Evolutionary conservation across 35 echinoderm and acorn worm species (phyloP).

Genomic region (Patiria miniata): DNA sequence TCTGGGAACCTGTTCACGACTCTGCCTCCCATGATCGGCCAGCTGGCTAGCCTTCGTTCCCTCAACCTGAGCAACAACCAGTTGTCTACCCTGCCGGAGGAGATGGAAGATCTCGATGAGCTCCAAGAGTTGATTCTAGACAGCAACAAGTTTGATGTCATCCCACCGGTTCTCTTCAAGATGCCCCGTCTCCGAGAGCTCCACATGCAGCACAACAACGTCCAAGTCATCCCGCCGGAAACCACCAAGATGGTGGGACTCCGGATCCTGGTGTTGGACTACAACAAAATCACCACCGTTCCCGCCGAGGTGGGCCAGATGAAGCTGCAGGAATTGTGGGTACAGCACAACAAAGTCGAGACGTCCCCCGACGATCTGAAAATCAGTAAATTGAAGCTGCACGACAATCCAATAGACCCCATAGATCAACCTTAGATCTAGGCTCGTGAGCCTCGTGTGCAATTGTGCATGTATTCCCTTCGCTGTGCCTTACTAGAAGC

Average conservation of each 20-base stretch:
- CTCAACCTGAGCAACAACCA: conserved; percentile 62
- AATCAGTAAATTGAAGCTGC: background rate
- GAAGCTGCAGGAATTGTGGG: conserved; percentile 65
- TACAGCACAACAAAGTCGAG: conserved; percentile 54
- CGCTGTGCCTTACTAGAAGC: no score
- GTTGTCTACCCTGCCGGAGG: conserved; percentile 56
- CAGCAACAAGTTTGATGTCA: conserved; percentile 65
- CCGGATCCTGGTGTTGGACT: conserved; percentile 58
- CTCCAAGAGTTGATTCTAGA: conserved; percentile 66
- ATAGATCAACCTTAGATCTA: background rate
- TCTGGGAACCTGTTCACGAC: conserved; percentile 62
- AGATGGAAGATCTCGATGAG: conserved; percentile 51
- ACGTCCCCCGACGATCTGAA: conserved; percentile 25
- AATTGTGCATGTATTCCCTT: no score
- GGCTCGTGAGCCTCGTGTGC: no score
- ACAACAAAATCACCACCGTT: conserved; percentile 65
- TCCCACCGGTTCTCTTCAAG: conserved; percentile 65
- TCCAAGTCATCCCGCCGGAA: conserved; percentile 39
- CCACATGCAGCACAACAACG: conserved; percentile 60
- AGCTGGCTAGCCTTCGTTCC: conserved; percentile 58
- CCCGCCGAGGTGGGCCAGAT: conserved; percentile 65
- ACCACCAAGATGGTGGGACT: conserved; percentile 62
- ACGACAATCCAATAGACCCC: background rate
- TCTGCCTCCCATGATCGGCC: conserved; percentile 55
- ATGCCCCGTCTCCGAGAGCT: conserved; percentile 66